These are phyloP conservation scores for Tilapia sparmanii DNA, from an alignment of 2,113 vertebrate genomes.

Conservation along the genomic window DNA sequence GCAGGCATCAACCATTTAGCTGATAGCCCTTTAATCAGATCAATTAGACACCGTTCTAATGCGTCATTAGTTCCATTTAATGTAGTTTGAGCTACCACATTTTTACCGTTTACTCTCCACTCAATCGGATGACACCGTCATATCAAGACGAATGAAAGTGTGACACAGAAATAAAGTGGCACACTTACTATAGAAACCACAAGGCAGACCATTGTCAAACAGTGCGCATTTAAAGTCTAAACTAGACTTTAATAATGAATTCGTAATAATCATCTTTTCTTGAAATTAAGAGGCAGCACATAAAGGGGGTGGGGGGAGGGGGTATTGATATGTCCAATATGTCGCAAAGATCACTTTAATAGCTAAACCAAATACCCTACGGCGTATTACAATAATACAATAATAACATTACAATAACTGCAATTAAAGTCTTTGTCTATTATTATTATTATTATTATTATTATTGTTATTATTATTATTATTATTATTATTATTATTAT, in stretches of 20 bases:
- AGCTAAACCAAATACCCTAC: neutral
- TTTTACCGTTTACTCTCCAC: neutral
- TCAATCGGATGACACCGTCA: neutral
- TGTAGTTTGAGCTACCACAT: neutral
- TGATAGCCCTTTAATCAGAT: neutral
- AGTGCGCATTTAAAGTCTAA: neutral
- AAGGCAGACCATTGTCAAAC: neutral
- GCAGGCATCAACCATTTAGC: neutral
- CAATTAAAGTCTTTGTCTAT: neutral
- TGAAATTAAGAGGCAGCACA: neutral
- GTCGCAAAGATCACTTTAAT: neutral
- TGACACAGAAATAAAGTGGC: neutral
- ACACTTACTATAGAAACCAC: neutral
- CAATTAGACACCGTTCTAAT: neutral
- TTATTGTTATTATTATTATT: neutral
- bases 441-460: neutral
- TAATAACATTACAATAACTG: neutral
- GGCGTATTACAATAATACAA: neutral
- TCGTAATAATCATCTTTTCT: neutral
- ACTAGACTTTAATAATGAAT: neutral
- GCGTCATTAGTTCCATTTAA: neutral
- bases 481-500: neutral
- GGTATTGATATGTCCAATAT: neutral
- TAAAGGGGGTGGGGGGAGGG: accelerated
- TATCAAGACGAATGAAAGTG: neutral